Base-by-base conservation (phyloP, 2,113 vertebrate genomes). In the Passerina amoena region DNA sequence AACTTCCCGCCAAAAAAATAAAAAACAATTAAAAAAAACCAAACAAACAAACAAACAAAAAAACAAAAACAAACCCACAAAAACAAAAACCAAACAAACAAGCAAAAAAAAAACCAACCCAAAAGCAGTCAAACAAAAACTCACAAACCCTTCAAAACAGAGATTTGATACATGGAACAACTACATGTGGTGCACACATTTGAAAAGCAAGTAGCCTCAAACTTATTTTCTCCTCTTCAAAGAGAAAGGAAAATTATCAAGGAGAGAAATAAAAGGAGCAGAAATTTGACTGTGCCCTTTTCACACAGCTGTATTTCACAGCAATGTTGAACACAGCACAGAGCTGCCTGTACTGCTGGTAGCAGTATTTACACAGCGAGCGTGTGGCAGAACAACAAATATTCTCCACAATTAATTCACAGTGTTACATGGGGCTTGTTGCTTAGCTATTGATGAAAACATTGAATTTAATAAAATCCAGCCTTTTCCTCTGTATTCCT, bases 371-470 rank as follows among this genome's bases (percentile, higher is more conserved):
- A 56, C 80, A 80, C 33, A 75, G 56, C 15, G 14, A 85, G 63
- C 2, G 2, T 25, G 44, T 5, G 82, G 65, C 65, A 92, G 35
- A 51, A 85, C 50, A 88, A 91, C 57, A 90, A 90, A 88, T 44
- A 53, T 45, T 79, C 68, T 31, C 70, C 27, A 20, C 79, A 93
- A 97, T 92, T 83, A 91, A 92, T 91, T 96, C 90, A 81, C 76
- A 64, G 45, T 44, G 57, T 83, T 91, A 63, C 88, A 77, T 13
- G 48, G 47, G 56, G 30, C 61, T 47, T 91, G 91, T 40, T 93
- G 80, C 94, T 92, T 66, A 91, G 63, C 73, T 94, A 35, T 72
- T 85, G 92, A 93, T 90, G 59, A 91, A 93, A 97, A 92, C 69
- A 91, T 91, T 88, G 63, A 85, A 90, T 96, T 92, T 90, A 83